phyloP scores from a whole-genome alignment of 2,888 invertebrate genomes.

The Pomacea canaliculata region DNA sequence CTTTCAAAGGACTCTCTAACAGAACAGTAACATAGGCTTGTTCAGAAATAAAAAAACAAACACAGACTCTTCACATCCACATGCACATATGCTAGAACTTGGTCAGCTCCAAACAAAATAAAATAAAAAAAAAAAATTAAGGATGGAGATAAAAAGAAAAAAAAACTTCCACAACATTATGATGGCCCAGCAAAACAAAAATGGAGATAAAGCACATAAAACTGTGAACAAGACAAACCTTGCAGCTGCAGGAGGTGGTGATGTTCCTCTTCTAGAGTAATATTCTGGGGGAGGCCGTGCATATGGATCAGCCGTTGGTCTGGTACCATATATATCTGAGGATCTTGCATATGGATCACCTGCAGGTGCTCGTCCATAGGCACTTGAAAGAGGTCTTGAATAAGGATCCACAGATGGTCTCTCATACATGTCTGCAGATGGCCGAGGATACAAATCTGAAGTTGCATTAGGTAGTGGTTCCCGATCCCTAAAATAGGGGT shows the following conservation, averaged over 20 bases:
- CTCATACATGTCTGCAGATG: neutral
- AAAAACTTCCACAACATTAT: too few species aligned
- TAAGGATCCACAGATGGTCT: neutral
- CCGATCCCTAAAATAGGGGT: slow-evolving; percentile 30
- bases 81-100: too few species aligned
- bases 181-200: too few species aligned
- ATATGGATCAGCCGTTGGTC: slow-evolving; percentile 43
- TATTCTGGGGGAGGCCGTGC: slow-evolving; percentile 57
- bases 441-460: neutral
- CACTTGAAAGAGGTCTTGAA: neutral
- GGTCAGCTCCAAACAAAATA: too few species aligned
- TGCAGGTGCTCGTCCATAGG: slow-evolving; percentile 11
- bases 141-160: too few species aligned
- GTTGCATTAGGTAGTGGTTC: neutral
- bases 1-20: neutral
- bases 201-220: too few species aligned
- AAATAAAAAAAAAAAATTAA: too few species aligned
- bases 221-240: slow-evolving; percentile 2
- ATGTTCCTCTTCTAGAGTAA: slow-evolving; percentile 40
- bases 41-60: too few species aligned
- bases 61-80: too few species aligned
- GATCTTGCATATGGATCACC: slow-evolving; percentile 4
- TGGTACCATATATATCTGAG: slow-evolving; percentile 32
- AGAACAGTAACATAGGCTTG: too few species aligned
- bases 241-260: slow-evolving; percentile 13